Evolutionary conservation across 2,113 vertebrate genomes (phyloP).

Genomic region (Raja brachyura): DNA sequence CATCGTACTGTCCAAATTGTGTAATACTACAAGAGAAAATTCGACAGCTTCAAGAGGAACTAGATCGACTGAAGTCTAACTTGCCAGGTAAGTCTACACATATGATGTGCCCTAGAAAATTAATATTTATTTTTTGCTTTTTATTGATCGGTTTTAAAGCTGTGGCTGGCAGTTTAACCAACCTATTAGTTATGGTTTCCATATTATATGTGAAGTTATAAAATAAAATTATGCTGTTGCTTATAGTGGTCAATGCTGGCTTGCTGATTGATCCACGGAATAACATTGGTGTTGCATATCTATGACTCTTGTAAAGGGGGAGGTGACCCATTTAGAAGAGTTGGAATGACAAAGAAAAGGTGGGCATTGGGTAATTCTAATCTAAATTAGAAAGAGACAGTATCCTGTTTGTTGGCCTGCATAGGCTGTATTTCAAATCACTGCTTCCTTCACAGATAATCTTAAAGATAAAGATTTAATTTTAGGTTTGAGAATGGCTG

Average conservation of each 20-base stretch:
- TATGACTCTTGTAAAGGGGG: background rate
- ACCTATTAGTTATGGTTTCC: background rate
- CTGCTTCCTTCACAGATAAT: slow-evolving; percentile 1
- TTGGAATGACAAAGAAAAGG: background rate
- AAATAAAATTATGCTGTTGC: background rate
- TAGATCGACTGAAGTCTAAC: slow-evolving; percentile 73
- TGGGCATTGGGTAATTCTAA: background rate
- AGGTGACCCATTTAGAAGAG: slow-evolving; percentile 18
- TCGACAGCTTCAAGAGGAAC: slow-evolving; percentile 81
- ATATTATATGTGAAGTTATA: background rate
- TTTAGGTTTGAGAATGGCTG: background rate
- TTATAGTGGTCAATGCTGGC: background rate
- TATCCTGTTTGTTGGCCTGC: slow-evolving; percentile 34
- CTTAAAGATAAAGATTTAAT: background rate
- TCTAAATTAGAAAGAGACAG: slow-evolving; percentile 23
- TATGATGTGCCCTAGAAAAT: background rate
- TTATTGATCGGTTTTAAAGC: background rate
- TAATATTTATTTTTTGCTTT: background rate
- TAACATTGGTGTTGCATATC: background rate
- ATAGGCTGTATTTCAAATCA: slow-evolving; percentile 32
- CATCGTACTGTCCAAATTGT: slow-evolving; percentile 91
- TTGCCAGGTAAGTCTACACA: slow-evolving; percentile 53
- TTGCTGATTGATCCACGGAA: background rate
- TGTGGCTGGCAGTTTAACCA: slow-evolving; percentile 19
- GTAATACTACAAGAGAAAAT: slow-evolving; percentile 84